Conservation (phyloP, 2,113 vertebrate species). For the Festucalex cinctus region DNA sequence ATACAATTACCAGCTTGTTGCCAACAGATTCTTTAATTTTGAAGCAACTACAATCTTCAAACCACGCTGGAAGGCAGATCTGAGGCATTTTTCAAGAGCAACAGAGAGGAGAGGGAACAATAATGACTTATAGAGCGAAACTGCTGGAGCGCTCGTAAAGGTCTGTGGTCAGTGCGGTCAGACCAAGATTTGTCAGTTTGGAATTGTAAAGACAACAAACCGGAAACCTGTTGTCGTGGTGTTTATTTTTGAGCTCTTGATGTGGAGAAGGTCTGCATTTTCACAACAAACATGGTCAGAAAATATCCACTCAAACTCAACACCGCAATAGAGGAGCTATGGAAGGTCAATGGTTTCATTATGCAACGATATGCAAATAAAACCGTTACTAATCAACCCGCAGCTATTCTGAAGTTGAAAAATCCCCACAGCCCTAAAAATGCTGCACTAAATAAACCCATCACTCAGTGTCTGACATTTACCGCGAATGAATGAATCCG, state of each 20-base stretch:
- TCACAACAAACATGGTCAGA: conserved; percentile 19
- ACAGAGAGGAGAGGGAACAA: background rate
- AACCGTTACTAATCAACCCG: background rate
- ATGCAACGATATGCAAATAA: background rate
- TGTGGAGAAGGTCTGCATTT: conserved; percentile 18
- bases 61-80: background rate
- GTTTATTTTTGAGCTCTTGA: conserved; percentile 26
- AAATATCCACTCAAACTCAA: conserved; percentile 2
- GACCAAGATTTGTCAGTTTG: conserved; percentile 27
- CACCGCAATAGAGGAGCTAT: background rate
- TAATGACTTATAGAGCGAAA: conserved; percentile 1
- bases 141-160: conserved; percentile 7
- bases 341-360: background rate
- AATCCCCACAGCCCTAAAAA: conserved; percentile 9
- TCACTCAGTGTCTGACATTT: conserved; percentile 33
- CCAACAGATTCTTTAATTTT: background rate
- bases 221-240: conserved; percentile 43
- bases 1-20: background rate
- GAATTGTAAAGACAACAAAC: conserved; percentile 34
- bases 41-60: background rate
- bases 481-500: conserved; percentile 23
- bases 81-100: background rate
- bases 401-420: background rate
- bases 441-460: conserved; percentile 20
- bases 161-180: background rate